Evolutionary conservation across 92 coral and sea anemone genomes (phyloP).

Genomic region (Epizoanthus illoricatus): DNA sequence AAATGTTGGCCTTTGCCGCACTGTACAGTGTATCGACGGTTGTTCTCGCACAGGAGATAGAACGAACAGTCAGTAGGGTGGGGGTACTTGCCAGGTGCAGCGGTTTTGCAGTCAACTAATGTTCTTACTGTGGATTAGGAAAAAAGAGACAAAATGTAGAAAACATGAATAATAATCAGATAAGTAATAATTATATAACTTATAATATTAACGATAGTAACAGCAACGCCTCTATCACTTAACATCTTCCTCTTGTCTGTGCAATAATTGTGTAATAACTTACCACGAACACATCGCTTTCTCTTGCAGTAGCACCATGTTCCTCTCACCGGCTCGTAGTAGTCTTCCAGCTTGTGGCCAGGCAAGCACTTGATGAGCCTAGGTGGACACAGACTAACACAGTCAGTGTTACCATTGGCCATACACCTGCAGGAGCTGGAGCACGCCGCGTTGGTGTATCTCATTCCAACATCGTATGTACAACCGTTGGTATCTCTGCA

Average conservation of each 20-base stretch:
- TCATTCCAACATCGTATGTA: neutral
- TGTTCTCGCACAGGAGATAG: neutral
- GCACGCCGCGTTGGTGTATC: neutral
- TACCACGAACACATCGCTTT: constrained; percentile 11
- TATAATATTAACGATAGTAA: too few relatives aligned
- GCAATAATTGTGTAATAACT: neutral
- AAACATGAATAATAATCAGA: too few relatives aligned
- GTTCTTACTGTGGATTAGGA: neutral
- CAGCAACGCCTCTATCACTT: too few relatives aligned
- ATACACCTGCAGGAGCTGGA: neutral
- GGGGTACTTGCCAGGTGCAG: constrained; percentile 11
- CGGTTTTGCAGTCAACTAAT: constrained; percentile 2
- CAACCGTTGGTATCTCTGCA: constrained; percentile 1
- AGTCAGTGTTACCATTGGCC: neutral
- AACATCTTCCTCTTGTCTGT: too few relatives aligned
- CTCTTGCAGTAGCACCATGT: constrained; percentile 21
- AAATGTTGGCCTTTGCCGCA: neutral
- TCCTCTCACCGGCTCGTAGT: neutral
- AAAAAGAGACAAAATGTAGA: too few relatives aligned
- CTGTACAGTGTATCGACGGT: neutral
- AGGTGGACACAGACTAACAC: neutral
- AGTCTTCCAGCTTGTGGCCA: neutral
- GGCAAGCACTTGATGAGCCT: neutral
- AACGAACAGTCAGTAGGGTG: constrained; percentile 20
- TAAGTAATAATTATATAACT: too few relatives aligned